phyloP scores from a whole-genome alignment of 1,140 invertebrate species.

The Pristionchus pacificus region DNA sequence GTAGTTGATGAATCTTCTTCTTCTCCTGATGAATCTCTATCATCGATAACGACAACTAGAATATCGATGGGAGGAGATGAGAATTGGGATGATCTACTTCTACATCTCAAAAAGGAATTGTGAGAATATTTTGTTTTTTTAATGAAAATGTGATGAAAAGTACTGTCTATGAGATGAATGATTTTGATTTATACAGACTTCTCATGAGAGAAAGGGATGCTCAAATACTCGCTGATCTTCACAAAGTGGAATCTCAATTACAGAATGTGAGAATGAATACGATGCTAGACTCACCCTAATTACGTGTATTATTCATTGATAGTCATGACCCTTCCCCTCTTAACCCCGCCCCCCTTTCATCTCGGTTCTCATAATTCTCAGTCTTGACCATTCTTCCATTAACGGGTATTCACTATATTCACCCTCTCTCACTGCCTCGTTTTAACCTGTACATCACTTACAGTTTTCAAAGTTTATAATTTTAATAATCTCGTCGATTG shows the following conservation, averaged over 20 bases:
- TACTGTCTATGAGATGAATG: not conserved
- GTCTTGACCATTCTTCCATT: too few relatives aligned
- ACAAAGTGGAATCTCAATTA: constrained; percentile 17
- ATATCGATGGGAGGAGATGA: not conserved
- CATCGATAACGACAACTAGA: not conserved
- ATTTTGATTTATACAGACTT: too few relatives aligned
- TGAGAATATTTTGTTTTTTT: not conserved
- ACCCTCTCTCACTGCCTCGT: too few relatives aligned
- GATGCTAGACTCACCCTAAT: constrained; percentile 8
- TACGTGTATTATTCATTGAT: too few relatives aligned
- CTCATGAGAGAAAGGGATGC: constrained; percentile 22
- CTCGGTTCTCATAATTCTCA: too few relatives aligned
- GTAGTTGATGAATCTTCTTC: not conserved
- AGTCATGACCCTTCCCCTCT: too few relatives aligned
- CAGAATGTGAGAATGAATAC: constrained; percentile 5
- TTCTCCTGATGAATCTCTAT: not conserved
- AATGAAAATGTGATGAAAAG: too few relatives aligned
- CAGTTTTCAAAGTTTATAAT: too few relatives aligned
- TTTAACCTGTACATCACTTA: too few relatives aligned
- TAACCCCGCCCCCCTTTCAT: too few relatives aligned
- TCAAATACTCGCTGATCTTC: constrained; percentile 21
- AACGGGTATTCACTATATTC: too few relatives aligned
- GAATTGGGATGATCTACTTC: not conserved
- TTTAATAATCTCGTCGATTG: too few relatives aligned
- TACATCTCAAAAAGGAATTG: not conserved